Percentiles rank a stretch among this genome's conserved stretches.
These are phyloP conservation scores for Doryteuthis pealeii DNA, from an alignment of 1,140 invertebrate genomes.

Conservation along the genomic window DNA sequence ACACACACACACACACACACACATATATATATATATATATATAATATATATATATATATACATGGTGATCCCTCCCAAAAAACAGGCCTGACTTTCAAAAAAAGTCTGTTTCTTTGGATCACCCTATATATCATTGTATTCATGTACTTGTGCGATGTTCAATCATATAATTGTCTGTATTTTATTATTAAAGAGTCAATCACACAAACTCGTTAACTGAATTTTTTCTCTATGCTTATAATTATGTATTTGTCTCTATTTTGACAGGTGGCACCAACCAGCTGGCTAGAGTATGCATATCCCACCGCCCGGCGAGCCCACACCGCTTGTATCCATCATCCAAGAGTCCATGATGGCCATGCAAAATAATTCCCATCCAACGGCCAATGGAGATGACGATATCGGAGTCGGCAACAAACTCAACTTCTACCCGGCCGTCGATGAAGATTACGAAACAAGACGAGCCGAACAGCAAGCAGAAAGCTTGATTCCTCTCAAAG, in stretches of 20 bases:
- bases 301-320: not conserved
- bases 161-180: no score
- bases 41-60: no score
- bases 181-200: no score
- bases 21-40: no score
- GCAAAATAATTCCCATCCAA: not conserved
- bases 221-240: not conserved
- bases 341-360: not conserved
- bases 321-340: not conserved
- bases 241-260: not conserved
- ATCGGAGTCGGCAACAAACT: not conserved
- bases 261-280: not conserved
- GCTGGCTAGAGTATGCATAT: not conserved
- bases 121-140: no score
- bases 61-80: no score
- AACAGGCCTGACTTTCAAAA: no score
- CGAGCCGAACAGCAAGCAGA: slow-evolving; percentile 32
- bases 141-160: no score
- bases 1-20: no score
- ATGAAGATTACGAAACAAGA: slow-evolving; percentile 23
- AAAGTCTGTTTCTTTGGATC: no score
- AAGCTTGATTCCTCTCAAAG: slow-evolving; percentile 56
- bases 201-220: no score
- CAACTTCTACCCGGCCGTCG: slow-evolving; percentile 16
- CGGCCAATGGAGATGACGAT: not conserved